These are phyloP conservation scores for Drosophila mercatorum DNA, from an alignment of 2,888 invertebrate species.

Conservation along the genomic window DNA sequence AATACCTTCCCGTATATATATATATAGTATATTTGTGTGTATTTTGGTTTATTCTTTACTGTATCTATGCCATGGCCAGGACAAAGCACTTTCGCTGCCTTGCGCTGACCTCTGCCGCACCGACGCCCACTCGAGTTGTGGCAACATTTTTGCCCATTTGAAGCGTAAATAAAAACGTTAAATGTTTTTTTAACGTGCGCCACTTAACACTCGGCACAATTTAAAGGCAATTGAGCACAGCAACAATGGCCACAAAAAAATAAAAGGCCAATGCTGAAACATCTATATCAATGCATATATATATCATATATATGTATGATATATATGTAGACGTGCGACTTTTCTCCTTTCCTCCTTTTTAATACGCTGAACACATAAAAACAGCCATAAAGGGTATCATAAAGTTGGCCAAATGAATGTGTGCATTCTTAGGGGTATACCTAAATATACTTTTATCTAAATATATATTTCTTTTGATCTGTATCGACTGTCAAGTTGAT, in stretches of 20 bases:
- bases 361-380: conserved; percentile 17
- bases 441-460: conserved; percentile 1
- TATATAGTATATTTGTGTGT: conserved; percentile 7
- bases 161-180: conserved; percentile 79
- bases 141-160: conserved; percentile 50
- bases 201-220: conserved; percentile 79
- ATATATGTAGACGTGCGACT: conserved; percentile 23
- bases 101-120: conserved; percentile 1
- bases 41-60: conserved; percentile 13
- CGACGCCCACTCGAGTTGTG: conserved; percentile 18
- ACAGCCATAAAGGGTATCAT: conserved; percentile 29
- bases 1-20: conserved; percentile 21
- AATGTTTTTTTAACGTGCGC: conserved; percentile 78
- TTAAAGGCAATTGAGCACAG: conserved; percentile 77
- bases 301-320: conserved; percentile 5
- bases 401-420: conserved; percentile 21
- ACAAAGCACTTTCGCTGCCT: conserved; percentile 69
- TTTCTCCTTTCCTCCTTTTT: conserved; percentile 16
- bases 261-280: conserved; percentile 40
- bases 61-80: conserved; percentile 58
- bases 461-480: conserved; percentile 16
- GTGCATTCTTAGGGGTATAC: background rate
- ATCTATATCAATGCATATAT: conserved; percentile 24
- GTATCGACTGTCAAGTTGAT: conserved; percentile 2
- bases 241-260: conserved; percentile 58